Conservation (phyloP, 2,797 vertebrate genomes). For the Acanthurus lineatus region DNA sequence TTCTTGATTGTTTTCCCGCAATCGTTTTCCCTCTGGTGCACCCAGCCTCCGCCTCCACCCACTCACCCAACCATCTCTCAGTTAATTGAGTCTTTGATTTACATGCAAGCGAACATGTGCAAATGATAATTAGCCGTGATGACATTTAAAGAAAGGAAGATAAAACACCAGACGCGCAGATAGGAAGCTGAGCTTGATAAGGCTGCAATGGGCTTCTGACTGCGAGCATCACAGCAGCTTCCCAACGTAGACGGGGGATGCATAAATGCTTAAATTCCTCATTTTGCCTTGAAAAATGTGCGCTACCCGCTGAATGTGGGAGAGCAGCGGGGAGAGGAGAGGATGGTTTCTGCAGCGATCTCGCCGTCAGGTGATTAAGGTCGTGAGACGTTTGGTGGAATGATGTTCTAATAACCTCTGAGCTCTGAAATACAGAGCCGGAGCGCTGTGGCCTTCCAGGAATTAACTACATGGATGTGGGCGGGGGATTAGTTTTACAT, state of each 20-base stretch:
- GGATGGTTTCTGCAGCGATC: constrained; percentile 33
- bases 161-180: constrained; percentile 39
- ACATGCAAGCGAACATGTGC: constrained; percentile 29
- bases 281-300: constrained; percentile 31
- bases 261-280: constrained; percentile 28
- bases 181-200: constrained; percentile 36
- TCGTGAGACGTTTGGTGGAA: constrained; percentile 18
- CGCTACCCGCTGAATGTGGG: not conserved
- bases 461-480: constrained; percentile 51
- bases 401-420: constrained; percentile 53
- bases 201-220: constrained; percentile 24
- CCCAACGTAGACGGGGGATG: not conserved
- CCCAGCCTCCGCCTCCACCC: not conserved
- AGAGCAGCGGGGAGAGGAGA: not conserved
- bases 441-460: constrained; percentile 20
- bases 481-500: constrained; percentile 1
- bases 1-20: constrained; percentile 14
- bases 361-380: constrained; percentile 40
- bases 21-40: constrained; percentile 4
- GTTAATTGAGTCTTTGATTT: constrained; percentile 65
- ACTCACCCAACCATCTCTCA: not conserved
- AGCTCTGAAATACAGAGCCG: constrained; percentile 1
- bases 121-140: constrained; percentile 51
- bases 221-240: not conserved
- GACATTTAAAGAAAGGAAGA: constrained; percentile 44